Evolutionary conservation across 2,888 invertebrate genomes (phyloP).

Genomic region (Rhorus exstirpatorius): DNA sequence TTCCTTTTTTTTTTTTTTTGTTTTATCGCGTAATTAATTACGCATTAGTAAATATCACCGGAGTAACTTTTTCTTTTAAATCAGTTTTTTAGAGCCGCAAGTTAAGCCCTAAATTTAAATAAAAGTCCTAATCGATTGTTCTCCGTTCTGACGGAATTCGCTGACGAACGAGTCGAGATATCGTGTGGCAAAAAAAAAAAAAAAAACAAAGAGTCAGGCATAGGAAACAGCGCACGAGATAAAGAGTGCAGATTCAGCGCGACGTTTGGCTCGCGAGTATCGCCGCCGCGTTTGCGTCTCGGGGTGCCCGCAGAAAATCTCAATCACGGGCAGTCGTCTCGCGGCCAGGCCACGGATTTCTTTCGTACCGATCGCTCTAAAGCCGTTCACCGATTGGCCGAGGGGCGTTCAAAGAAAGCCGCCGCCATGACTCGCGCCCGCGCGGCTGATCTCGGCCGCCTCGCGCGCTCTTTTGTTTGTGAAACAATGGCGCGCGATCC

Average conservation of each 20-base stretch:
- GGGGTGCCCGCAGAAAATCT: slow-evolving; percentile 80
- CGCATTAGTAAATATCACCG: no score
- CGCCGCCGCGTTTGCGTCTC: slow-evolving; percentile 53
- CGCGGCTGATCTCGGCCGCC: slow-evolving; percentile 73
- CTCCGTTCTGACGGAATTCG: not conserved
- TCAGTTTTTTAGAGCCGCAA: no score
- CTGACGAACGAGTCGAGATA: slow-evolving; percentile 35
- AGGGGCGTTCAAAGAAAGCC: slow-evolving; percentile 85
- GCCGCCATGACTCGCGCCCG: slow-evolving; percentile 85
- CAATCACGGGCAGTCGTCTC: slow-evolving; percentile 79
- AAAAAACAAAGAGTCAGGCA: not conserved
- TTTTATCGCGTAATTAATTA: not conserved
- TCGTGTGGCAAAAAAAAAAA: slow-evolving; percentile 2
- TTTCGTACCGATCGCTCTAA: slow-evolving; percentile 82
- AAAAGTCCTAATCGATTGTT: slow-evolving; percentile 10
- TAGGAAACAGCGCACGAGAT: slow-evolving; percentile 30
- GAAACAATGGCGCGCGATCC: slow-evolving; percentile 83
- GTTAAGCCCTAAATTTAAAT: no score
- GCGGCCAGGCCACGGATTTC: slow-evolving; percentile 74
- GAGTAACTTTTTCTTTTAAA: not conserved
- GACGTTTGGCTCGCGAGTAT: slow-evolving; percentile 27
- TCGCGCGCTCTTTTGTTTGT: slow-evolving; percentile 83
- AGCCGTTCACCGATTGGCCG: slow-evolving; percentile 82
- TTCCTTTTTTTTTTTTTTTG: not conserved
- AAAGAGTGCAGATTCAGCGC: slow-evolving; percentile 5